A percentile compares a stretch with the other conserved stretches of the same genome.
Evolutionary conservation across 2,797 vertebrate genomes (phyloP).

Genomic region (Carcharodon carcharias): DNA sequence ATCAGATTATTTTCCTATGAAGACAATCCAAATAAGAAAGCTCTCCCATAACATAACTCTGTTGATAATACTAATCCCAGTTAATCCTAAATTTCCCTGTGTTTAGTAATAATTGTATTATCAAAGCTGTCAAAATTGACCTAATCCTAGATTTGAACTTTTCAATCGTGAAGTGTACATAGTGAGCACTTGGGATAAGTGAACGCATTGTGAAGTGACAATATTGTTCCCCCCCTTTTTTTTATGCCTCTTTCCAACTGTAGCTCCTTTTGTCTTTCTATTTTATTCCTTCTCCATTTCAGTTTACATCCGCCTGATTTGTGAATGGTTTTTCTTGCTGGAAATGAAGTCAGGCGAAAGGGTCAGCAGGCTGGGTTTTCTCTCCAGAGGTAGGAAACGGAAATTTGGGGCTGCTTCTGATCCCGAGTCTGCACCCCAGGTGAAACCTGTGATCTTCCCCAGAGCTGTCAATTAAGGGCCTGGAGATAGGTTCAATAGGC

Average conservation of each 20-base stretch:
- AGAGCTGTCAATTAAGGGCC: neutral
- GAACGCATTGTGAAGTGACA: neutral
- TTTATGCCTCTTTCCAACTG: neutral
- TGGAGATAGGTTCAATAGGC: neutral
- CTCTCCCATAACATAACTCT: neutral
- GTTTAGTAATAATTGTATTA: conserved; percentile 9
- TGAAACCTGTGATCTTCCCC: neutral
- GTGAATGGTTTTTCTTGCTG: neutral
- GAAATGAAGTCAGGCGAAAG: neutral
- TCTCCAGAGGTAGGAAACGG: neutral
- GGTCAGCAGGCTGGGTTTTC: neutral
- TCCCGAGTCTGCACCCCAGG: neutral
- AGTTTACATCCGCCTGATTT: neutral
- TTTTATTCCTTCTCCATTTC: neutral
- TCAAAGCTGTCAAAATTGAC: conserved; percentile 1
- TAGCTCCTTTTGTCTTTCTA: neutral
- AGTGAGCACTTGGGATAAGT: neutral
- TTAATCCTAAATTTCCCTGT: neutral
- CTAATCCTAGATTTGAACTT: neutral
- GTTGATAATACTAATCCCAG: neutral
- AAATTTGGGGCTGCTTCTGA: neutral
- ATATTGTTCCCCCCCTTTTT: neutral
- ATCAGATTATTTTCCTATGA: neutral
- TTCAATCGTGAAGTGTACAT: too few relatives aligned
- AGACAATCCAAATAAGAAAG: neutral